Conservation (phyloP, 2,888 invertebrate genomes). For the Ophion obscuratus region DNA sequence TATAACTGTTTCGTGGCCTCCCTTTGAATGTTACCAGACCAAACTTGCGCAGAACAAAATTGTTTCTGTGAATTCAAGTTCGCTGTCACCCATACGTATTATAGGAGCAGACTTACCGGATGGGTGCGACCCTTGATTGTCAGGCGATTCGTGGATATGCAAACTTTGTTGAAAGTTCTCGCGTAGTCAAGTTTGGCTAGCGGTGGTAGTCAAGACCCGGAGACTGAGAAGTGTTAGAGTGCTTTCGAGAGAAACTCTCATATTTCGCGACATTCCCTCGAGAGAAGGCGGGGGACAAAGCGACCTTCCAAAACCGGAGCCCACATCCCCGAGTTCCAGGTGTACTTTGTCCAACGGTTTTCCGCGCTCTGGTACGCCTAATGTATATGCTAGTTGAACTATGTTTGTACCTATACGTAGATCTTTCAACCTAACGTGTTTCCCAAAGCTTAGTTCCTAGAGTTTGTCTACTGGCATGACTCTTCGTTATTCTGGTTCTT, state of each 20-base stretch:
- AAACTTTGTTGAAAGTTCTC: conserved; percentile 70
- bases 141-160: conserved; percentile 70
- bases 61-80: conserved; percentile 46
- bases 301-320: conserved; percentile 57
- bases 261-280: conserved; percentile 72
- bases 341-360: conserved; percentile 61
- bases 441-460: conserved; percentile 49
- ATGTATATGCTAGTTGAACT: conserved; percentile 56
- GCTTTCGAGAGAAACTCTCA: conserved; percentile 70
- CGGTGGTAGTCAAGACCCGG: conserved; percentile 27
- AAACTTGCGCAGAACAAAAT: conserved; percentile 37
- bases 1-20: neutral
- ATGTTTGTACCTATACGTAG: conserved; percentile 36
- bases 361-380: conserved; percentile 47
- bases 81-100: conserved; percentile 32
- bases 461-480: conserved; percentile 20
- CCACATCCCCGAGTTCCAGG: conserved; percentile 56
- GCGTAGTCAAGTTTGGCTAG: conserved; percentile 37
- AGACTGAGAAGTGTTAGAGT: conserved; percentile 38
- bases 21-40: neutral
- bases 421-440: conserved; percentile 43
- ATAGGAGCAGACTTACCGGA: conserved; percentile 46
- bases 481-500: conserved; percentile 21
- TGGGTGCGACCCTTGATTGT: conserved; percentile 71
- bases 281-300: conserved; percentile 45